A percentile compares a stretch with the other conserved stretches of the same genome.
Conservation (phyloP, 1,140 invertebrate genomes). For the Tenebrio molitor region DNA sequence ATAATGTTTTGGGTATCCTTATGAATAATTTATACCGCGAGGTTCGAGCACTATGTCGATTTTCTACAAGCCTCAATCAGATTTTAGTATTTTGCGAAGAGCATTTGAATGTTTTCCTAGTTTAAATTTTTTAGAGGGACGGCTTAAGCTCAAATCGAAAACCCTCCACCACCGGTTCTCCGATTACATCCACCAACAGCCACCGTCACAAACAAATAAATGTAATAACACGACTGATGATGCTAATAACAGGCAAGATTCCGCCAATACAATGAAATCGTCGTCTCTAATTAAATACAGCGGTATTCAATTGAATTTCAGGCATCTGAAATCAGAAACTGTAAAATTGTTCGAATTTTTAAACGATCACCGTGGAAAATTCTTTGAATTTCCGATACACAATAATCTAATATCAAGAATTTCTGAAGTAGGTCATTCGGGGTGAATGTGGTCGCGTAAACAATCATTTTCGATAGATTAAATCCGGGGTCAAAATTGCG, state of each 20-base stretch:
- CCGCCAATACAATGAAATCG: too few species aligned
- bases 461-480: background rate
- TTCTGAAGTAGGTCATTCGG: background rate
- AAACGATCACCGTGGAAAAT: slow-evolving; percentile 7
- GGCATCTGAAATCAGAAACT: slow-evolving; percentile 18
- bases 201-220: too few species aligned
- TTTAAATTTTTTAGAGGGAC: slow-evolving; percentile 13
- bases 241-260: too few species aligned
- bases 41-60: slow-evolving; percentile 5
- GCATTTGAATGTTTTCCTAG: slow-evolving; percentile 28
- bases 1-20: slow-evolving; percentile 23
- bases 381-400: slow-evolving; percentile 11
- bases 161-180: background rate
- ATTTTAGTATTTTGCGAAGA: slow-evolving; percentile 40
- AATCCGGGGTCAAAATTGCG: too few species aligned
- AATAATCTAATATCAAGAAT: slow-evolving; percentile 16
- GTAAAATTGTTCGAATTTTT: slow-evolving; percentile 20
- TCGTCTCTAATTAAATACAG: too few species aligned
- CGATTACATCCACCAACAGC: too few species aligned
- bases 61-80: slow-evolving; percentile 31
- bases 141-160: slow-evolving; percentile 5
- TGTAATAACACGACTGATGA: too few species aligned
- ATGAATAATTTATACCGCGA: slow-evolving; percentile 41
- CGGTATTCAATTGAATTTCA: background rate
- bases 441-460: background rate